Evolutionary conservation across 2,113 vertebrate genomes (phyloP), one percentile per base, ranked within the genome.

Genomic region (Calonectris borealis): DNA sequence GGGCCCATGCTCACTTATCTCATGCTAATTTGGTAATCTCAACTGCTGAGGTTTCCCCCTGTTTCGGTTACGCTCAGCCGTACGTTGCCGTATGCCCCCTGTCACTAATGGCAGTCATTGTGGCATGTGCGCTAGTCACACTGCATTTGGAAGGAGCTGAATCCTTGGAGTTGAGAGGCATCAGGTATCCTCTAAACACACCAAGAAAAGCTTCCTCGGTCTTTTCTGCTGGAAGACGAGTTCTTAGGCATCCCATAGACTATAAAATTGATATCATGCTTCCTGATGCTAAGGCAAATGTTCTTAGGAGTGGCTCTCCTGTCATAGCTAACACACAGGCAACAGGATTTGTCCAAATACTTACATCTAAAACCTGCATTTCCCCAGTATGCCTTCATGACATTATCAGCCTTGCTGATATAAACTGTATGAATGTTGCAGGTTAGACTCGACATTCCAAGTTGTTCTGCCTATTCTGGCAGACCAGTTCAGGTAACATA

Each of bases 71-170:
- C 3, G 7, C 15, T 88, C 58, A 92, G n/a, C 22, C 0, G 1
- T 36, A 13, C 14, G 15, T 34, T 81, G 54, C 51, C 80, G 40
- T 75, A 16, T 40, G 40, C 40, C 40, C 34, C 34, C 20, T 34
- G 18, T 61, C 42, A 51, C 27, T 61, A 29, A 18, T 4, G 26
- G 25, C 71, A 62, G 60, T 72, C 48, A 15, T 31, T 48, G 26
- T 2, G 12, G 38, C 26, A 65, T 0, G 0, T 34, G 48, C 40
- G 16, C n/a, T 70, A 17, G 27, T 60, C 25, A 66, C 5, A 1
- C 58, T 79, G 31, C 14, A 2, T 61, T 83, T 52, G 71, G 31
- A 86, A 46, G 24, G 1, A 69, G 31, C 19, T 62, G 36, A 80
- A 79, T 58, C 46, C 17, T 61, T 77, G n/a, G 25, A 68, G 10